Conservation (phyloP, 2,888 invertebrate species). For the Crioceris asparagi region DNA sequence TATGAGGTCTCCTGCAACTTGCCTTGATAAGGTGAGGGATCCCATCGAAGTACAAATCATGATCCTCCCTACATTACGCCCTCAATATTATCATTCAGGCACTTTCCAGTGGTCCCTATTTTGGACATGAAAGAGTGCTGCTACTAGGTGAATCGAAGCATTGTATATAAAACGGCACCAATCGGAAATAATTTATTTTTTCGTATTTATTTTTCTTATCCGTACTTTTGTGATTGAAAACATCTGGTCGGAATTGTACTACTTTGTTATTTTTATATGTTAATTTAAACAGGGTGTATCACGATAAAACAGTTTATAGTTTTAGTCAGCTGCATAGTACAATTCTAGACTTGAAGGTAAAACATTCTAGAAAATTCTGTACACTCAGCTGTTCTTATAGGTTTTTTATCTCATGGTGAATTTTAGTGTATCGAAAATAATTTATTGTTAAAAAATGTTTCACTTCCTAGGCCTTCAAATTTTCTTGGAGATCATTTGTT, state of each 20-base stretch:
- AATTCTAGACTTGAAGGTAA: not conserved
- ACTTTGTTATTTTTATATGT: not conserved
- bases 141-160: too few species aligned
- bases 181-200: conserved; percentile 3
- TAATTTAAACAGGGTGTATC: not conserved
- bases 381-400: not conserved
- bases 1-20: conserved; percentile 25
- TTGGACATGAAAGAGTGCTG: too few species aligned
- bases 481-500: not conserved
- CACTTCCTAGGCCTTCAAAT: too few species aligned
- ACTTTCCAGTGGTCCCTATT: not conserved
- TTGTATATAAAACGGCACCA: too few species aligned
- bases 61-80: too few species aligned
- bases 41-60: conserved; percentile 4
- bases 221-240: conserved; percentile 4
- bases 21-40: conserved; percentile 12
- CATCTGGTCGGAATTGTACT: not conserved
- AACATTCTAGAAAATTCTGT: conserved; percentile 1
- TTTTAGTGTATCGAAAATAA: conserved; percentile 1
- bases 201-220: conserved; percentile 5
- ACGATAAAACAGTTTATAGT: too few species aligned
- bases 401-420: conserved; percentile 1
- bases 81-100: conserved; percentile 1
- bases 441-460: too few species aligned
- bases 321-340: not conserved